phyloP scores from a whole-genome alignment of 2,797 vertebrate genomes.

The Enoplosus armatus region DNA sequence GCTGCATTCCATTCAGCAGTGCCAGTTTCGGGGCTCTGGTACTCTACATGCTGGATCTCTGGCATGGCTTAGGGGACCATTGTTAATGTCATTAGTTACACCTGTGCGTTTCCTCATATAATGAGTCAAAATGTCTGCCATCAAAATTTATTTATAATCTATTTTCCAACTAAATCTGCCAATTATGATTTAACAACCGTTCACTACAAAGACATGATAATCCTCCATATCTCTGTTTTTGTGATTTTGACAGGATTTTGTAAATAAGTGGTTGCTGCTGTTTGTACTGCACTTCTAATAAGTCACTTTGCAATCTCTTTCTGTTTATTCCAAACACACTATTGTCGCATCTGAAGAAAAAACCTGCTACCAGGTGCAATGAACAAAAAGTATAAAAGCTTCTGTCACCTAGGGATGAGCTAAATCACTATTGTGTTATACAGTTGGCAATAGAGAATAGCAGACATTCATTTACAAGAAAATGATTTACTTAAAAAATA shows the following conservation, averaged over 20 bases:
- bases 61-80: constrained; percentile 4
- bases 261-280: neutral
- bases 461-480: neutral
- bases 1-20: constrained; percentile 14
- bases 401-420: neutral
- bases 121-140: neutral
- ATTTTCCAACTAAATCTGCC: neutral
- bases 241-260: neutral
- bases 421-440: constrained; percentile 7
- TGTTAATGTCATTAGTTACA: neutral
- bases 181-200: neutral
- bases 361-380: neutral
- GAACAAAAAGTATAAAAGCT: neutral
- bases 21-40: neutral
- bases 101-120: constrained; percentile 13
- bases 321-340: constrained; percentile 13
- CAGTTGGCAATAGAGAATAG: neutral
- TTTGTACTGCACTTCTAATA: neutral
- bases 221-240: constrained; percentile 6
- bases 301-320: constrained; percentile 15
- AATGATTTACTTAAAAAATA: neutral
- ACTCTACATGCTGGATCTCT: constrained; percentile 17
- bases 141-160: neutral
- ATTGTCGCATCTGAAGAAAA: neutral
- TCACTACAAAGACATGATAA: neutral